These are phyloP conservation scores for Aspidapion aeneum DNA, from an alignment of 2,888 invertebrate species.

Conservation along the genomic window DNA sequence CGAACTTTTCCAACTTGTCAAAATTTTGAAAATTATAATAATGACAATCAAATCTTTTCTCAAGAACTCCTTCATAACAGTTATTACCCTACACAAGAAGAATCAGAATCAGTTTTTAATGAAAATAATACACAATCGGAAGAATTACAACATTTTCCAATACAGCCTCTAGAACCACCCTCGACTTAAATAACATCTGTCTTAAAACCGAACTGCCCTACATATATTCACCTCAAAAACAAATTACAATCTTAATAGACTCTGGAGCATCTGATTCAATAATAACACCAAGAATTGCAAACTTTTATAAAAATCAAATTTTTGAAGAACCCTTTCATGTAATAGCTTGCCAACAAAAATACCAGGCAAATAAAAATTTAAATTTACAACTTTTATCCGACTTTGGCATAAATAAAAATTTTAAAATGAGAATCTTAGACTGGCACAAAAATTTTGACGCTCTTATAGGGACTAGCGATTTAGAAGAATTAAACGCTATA, in stretches of 20 bases:
- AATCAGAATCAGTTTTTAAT: not conserved
- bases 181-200: not conserved
- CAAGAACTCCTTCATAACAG: not conserved
- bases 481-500: not conserved
- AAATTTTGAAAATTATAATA: not conserved
- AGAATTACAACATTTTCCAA: not conserved
- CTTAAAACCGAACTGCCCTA: not conserved
- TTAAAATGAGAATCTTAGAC: not conserved
- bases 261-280: not conserved
- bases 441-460: not conserved
- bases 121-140: not conserved
- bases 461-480: not conserved
- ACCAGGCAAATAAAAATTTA: not conserved
- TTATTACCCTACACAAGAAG: not conserved
- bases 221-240: not conserved
- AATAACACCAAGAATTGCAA: not conserved
- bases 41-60: not conserved
- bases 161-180: too few species aligned
- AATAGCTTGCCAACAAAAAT: not conserved
- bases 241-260: not conserved
- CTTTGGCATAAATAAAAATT: not conserved
- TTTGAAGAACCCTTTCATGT: not conserved
- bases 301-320: not conserved
- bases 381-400: not conserved
- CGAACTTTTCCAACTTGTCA: not conserved